Conservation (phyloP, 2,797 vertebrate species). For the Esox lucius region DNA sequence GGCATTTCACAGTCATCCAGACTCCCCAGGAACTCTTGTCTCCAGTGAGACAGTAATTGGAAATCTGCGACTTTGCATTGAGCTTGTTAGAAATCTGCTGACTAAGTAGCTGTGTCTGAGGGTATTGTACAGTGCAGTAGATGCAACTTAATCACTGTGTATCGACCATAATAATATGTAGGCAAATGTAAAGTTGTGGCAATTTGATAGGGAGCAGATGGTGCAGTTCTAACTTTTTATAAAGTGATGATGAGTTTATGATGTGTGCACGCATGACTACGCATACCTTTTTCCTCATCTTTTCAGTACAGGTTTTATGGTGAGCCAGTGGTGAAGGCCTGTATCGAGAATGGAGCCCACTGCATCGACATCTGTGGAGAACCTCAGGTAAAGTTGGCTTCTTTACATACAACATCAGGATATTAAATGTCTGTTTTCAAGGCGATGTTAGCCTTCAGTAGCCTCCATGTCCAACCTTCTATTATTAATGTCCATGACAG, state of each 20-base stretch:
- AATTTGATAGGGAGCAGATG: neutral
- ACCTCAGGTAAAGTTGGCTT: constrained; percentile 72
- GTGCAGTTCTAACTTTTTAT: neutral
- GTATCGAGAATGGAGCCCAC: constrained; percentile 43
- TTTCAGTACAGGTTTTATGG: constrained; percentile 82
- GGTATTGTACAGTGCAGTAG: neutral
- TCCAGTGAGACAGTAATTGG: neutral
- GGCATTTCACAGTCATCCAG: neutral
- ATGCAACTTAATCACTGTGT: neutral
- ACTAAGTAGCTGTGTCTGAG: neutral
- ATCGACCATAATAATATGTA: neutral
- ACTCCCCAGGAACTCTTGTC: neutral
- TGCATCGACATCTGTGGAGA: constrained; percentile 79
- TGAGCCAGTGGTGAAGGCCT: constrained; percentile 81
- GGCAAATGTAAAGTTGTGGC: neutral
- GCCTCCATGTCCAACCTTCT: neutral
- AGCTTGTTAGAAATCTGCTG: neutral
- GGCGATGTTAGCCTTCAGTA: neutral
- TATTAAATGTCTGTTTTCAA: neutral
- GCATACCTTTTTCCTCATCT: constrained; percentile 6
- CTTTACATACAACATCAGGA: neutral
- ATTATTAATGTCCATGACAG: neutral
- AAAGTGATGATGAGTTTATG: neutral
- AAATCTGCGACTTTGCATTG: neutral
- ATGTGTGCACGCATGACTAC: neutral